Evolutionary conservation across 2,797 vertebrate species (phyloP).

Genomic region (Muscicapa comitata): DNA sequence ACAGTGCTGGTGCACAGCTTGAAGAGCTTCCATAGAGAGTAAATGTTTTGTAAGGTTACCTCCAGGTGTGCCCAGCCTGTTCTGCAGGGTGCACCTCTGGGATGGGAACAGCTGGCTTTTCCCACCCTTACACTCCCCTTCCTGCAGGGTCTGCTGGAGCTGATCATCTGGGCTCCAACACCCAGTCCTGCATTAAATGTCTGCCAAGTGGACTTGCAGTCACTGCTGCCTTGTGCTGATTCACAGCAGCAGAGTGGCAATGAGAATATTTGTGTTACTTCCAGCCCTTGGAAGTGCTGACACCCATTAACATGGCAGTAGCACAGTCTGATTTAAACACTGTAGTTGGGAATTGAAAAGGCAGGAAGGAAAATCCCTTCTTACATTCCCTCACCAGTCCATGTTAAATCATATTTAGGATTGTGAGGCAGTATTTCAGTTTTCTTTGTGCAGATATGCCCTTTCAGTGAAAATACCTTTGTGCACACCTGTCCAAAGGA

Average conservation of each 20-base stretch:
- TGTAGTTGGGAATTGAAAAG: neutral
- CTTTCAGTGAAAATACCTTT: neutral
- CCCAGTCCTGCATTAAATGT: neutral
- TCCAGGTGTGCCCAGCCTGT: neutral
- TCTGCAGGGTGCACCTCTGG: neutral
- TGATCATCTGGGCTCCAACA: neutral
- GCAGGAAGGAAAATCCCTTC: neutral
- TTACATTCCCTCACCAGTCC: neutral
- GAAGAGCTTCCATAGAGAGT: neutral
- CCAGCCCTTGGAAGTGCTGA: neutral
- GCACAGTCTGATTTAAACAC: neutral
- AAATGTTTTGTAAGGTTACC: neutral
- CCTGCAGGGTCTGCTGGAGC: neutral
- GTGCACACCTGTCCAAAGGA: neutral
- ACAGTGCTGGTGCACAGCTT: neutral
- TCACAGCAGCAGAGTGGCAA: neutral
- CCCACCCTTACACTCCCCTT: neutral
- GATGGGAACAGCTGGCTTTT: neutral
- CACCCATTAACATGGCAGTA: neutral
- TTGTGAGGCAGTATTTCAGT: neutral
- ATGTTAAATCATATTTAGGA: neutral
- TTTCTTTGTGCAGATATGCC: neutral
- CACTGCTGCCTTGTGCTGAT: constrained; percentile 14
- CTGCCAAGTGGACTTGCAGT: neutral
- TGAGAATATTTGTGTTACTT: neutral